phyloP scores from a whole-genome alignment of 2,797 vertebrate genomes.

The Enteromius argenteus region DNA sequence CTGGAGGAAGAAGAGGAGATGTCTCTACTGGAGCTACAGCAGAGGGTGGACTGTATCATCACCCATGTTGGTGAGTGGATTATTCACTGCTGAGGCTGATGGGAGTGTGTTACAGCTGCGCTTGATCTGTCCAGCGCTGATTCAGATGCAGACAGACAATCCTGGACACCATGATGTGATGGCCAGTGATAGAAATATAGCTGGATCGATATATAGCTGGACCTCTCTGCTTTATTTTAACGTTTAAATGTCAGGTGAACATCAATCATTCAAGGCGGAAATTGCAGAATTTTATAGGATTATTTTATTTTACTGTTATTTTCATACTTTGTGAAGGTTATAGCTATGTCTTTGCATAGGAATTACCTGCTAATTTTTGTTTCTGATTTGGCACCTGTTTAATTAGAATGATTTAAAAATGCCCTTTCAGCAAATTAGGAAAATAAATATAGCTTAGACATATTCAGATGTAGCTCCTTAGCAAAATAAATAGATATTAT shows the following conservation, averaged over 20 bases:
- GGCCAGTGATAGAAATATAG: not conserved
- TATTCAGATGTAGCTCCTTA: not conserved
- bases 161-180: not conserved
- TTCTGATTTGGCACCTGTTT: not conserved
- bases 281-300: not conserved
- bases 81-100: slow-evolving; percentile 1
- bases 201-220: not conserved
- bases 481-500: not conserved
- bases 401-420: not conserved
- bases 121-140: not conserved
- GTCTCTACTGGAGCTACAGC: slow-evolving; percentile 91
- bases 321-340: not conserved
- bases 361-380: not conserved
- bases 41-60: slow-evolving; percentile 89
- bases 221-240: not conserved
- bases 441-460: not conserved
- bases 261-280: not conserved
- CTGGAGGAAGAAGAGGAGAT: slow-evolving; percentile 90
- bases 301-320: not conserved
- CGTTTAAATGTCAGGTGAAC: not conserved
- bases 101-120: slow-evolving; percentile 35
- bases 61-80: slow-evolving; percentile 91
- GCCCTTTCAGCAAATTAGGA: not conserved
- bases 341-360: not conserved
- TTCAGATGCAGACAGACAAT: not conserved